phyloP scores from a whole-genome alignment of 1,140 invertebrate genomes.

The Eufriesea mexicana region DNA sequence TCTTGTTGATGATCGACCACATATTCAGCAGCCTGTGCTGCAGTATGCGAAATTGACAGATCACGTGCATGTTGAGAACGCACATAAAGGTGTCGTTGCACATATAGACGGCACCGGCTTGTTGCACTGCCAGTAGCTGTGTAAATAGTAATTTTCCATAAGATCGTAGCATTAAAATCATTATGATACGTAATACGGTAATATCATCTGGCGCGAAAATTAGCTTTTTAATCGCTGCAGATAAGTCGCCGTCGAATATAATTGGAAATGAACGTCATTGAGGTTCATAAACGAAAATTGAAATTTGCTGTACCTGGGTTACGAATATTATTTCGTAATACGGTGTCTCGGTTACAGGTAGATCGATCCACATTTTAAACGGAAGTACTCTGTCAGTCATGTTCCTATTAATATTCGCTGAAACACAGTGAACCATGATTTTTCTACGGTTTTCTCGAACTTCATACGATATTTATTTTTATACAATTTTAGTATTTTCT shows the following conservation, averaged over 20 bases:
- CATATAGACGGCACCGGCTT: slow-evolving; percentile 51
- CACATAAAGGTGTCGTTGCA: slow-evolving; percentile 62
- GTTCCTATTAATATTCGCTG: slow-evolving; percentile 41
- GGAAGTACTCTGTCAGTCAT: slow-evolving; percentile 58
- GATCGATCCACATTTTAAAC: slow-evolving; percentile 57
- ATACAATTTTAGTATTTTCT: too few species aligned
- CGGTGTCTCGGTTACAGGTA: slow-evolving; percentile 49
- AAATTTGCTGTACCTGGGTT: slow-evolving; percentile 1
- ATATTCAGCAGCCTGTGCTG: slow-evolving; percentile 40
- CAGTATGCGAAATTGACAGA: slow-evolving; percentile 61
- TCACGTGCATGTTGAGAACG: slow-evolving; percentile 52
- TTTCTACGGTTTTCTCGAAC: neutral
- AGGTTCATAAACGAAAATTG: too few species aligned
- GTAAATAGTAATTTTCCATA: too few species aligned
- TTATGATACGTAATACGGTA: neutral
- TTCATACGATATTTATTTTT: too few species aligned
- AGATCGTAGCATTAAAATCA: too few species aligned
- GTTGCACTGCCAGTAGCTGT: slow-evolving; percentile 30
- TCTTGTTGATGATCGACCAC: neutral
- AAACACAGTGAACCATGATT: neutral
- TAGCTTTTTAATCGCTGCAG: too few species aligned
- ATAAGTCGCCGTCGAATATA: too few species aligned
- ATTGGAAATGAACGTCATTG: too few species aligned
- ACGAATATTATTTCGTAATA: slow-evolving; percentile 63
- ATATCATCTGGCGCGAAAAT: neutral